Evolutionary conservation across 2,888 invertebrate genomes (phyloP), one percentile per base, ranked within the genome.

Genomic region (Trissolcus brochymenae): DNA sequence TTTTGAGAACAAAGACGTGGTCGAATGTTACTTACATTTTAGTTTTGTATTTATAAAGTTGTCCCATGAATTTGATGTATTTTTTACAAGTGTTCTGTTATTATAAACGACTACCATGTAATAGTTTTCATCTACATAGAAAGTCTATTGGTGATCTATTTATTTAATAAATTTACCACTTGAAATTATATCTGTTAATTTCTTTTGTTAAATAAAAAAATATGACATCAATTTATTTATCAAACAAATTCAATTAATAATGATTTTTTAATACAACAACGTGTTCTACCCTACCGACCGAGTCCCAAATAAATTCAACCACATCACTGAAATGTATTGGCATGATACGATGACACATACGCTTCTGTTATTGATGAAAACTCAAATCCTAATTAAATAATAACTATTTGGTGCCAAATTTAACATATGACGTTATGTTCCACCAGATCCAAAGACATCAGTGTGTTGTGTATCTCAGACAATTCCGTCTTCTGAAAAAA

Each of bases 131-230:
- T 66, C 62, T 57, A 76, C 41, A 51, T 57, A 51, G 6, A 74
- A 78, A 13, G 60, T 72, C 67, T 79, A 74, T 79, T 81, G 79
- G 73, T 76, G 80, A 83, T 86, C 84, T 87, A 87, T 86, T 87
- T 87, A 87, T 87, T 87, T 83, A 85, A 87, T 85, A 84, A 85
- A 87, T 84, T 84, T 84, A 84, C 83, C 83, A 82, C 81, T 81
- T 82, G 79, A 60, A 60, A 55, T 49, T 29, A 14, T 9, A 4
- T n/a, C 40, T 57, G 4, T 25, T 9, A 2, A n/a, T 57, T 13
- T 9, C 43, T 6, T 50, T 61, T 35, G 14, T 4, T 17, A 14
- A 14, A 49, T 49, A 19, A 14, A 25, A 25, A 25, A 25, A 25
- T 2, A 3, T 25, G 4, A 11, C 43, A 43, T 6, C 0, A 4